Conservation (phyloP, 2,888 invertebrate genomes). For the Macropis europaea region DNA sequence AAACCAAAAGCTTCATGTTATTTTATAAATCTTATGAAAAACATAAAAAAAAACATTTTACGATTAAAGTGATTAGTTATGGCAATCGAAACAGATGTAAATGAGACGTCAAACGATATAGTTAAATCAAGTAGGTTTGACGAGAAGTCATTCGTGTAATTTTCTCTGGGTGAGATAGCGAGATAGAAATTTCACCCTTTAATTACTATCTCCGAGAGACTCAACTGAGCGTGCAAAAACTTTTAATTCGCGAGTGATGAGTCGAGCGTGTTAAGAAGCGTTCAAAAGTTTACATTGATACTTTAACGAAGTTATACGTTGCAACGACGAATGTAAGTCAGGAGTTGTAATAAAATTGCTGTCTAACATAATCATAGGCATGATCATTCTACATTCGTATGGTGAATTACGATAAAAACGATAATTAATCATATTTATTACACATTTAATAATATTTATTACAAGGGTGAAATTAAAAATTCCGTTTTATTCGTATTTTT, state of each 20-base stretch:
- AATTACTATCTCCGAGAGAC: constrained; percentile 49
- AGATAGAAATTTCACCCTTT: constrained; percentile 53
- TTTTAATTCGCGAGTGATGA: constrained; percentile 52
- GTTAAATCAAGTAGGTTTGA: constrained; percentile 14
- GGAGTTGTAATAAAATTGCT: not conserved
- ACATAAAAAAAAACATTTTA: not conserved
- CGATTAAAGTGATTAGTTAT: constrained; percentile 1
- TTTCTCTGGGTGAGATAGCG: constrained; percentile 42
- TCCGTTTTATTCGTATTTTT: too few species aligned
- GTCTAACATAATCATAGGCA: not conserved
- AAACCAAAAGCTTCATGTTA: not conserved
- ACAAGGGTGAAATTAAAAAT: too few species aligned
- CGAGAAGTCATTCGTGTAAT: constrained; percentile 55
- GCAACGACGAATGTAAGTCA: not conserved
- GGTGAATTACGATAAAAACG: too few species aligned
- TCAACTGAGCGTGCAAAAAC: constrained; percentile 38
- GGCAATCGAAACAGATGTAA: not conserved
- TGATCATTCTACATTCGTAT: too few species aligned
- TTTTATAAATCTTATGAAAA: not conserved
- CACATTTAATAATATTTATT: too few species aligned
- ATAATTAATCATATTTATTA: too few species aligned
- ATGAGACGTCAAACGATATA: not conserved
- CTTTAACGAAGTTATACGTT: not conserved
- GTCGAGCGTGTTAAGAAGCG: constrained; percentile 24
- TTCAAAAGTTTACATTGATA: constrained; percentile 32